Conservation (phyloP, 2,113 vertebrate genomes). For the Catharus bicknelli region DNA sequence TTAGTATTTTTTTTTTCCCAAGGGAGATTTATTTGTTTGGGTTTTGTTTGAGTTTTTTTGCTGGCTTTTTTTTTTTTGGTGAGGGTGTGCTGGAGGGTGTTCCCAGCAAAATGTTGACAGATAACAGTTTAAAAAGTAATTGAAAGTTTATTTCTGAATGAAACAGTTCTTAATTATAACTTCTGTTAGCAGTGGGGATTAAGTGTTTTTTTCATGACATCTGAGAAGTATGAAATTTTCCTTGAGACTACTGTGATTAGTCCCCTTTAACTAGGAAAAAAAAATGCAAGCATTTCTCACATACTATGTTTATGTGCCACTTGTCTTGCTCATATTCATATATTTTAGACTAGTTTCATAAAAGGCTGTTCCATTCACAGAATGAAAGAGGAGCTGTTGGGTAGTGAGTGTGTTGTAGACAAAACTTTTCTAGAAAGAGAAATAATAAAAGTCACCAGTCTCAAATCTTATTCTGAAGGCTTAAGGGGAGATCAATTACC, state of each 20-base stretch:
- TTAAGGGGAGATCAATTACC: neutral
- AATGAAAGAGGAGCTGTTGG: neutral
- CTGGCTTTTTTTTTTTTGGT: neutral
- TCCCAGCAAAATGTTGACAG: neutral
- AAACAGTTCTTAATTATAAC: neutral
- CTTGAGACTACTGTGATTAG: neutral
- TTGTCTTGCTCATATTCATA: neutral
- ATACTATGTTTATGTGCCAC: neutral
- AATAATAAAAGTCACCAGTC: neutral
- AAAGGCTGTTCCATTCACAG: neutral
- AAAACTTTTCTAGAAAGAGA: neutral
- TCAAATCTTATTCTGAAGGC: neutral
- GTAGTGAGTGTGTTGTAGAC: neutral
- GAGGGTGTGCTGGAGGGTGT: fast-evolving
- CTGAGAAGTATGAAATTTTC: neutral
- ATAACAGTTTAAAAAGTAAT: neutral
- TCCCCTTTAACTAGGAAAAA: neutral
- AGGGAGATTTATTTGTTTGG: neutral
- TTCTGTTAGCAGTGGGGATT: neutral
- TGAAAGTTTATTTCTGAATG: neutral
- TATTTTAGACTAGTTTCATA: neutral
- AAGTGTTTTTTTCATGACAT: neutral
- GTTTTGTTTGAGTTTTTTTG: neutral
- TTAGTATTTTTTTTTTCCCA: neutral
- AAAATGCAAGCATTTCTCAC: neutral